phyloP scores from a whole-genome alignment of 2,888 invertebrate genomes.

The Mallateleia sp. region DNA sequence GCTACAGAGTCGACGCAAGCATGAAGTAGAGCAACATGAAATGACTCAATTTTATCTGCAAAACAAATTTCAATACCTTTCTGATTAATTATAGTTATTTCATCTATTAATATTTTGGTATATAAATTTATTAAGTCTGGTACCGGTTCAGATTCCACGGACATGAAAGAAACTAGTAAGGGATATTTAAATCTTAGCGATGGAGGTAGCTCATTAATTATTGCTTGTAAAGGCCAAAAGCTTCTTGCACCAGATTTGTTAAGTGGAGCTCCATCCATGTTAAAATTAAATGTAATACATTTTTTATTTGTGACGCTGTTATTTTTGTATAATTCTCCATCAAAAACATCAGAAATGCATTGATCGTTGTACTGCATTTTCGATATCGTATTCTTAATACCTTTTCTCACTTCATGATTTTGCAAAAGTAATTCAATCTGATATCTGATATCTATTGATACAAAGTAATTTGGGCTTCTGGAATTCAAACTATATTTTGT shows the following conservation, averaged over 20 bases:
- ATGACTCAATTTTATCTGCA: too few relatives aligned
- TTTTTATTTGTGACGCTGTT: conserved; percentile 4
- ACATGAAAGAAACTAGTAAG: neutral
- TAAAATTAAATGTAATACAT: conserved; percentile 44
- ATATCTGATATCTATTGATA: conserved; percentile 1
- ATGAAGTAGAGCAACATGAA: too few relatives aligned
- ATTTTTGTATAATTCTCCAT: conserved; percentile 27
- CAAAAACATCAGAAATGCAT: conserved; percentile 5
- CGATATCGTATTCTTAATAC: neutral
- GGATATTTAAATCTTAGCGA: neutral
- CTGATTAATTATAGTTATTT: too few relatives aligned
- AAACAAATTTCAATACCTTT: too few relatives aligned
- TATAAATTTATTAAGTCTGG: conserved; percentile 19
- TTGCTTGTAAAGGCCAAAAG: conserved; percentile 51
- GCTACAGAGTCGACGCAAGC: conserved; percentile 40
- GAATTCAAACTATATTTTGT: neutral
- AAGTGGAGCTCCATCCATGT: conserved; percentile 52
- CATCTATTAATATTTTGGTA: neutral
- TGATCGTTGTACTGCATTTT: neutral
- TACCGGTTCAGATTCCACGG: neutral
- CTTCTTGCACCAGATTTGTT: conserved; percentile 30
- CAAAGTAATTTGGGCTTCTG: neutral
- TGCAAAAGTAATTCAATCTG: neutral
- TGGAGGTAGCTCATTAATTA: neutral
- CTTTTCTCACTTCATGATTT: neutral